Conservation (phyloP, 2,888 invertebrate species). For the Hydrotaea cyrtoneurina region DNA sequence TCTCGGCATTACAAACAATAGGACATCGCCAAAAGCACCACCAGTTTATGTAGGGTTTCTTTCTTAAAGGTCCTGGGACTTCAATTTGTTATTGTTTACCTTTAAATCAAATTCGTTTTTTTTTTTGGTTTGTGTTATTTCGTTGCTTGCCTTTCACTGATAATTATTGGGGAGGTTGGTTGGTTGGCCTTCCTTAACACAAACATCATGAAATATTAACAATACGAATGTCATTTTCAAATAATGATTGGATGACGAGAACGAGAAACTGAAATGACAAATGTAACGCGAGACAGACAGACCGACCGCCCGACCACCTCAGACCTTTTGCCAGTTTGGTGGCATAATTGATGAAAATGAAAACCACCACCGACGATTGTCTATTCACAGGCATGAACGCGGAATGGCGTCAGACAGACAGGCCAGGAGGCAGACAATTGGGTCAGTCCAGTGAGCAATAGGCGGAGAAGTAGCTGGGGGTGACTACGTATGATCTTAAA, state of each 20-base stretch:
- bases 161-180: constrained; percentile 61
- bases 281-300: constrained; percentile 27
- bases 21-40: no score
- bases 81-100: constrained; percentile 13
- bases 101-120: constrained; percentile 18
- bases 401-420: neutral
- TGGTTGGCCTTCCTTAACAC: constrained; percentile 53
- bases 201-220: constrained; percentile 62
- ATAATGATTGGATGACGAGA: constrained; percentile 37
- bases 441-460: neutral
- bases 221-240: constrained; percentile 37
- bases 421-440: neutral
- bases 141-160: constrained; percentile 16
- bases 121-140: constrained; percentile 11
- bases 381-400: neutral
- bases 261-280: constrained; percentile 17
- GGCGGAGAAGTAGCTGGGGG: no score
- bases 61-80: no score
- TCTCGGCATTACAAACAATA: no score
- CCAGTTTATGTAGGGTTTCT: no score
- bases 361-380: constrained; percentile 1
- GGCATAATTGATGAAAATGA: constrained; percentile 56
- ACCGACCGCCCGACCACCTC: no score
- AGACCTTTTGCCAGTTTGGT: constrained; percentile 38
- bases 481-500: no score